Conservation (phyloP, 2,888 invertebrate genomes). For the Zootermopsis nevadensis region DNA sequence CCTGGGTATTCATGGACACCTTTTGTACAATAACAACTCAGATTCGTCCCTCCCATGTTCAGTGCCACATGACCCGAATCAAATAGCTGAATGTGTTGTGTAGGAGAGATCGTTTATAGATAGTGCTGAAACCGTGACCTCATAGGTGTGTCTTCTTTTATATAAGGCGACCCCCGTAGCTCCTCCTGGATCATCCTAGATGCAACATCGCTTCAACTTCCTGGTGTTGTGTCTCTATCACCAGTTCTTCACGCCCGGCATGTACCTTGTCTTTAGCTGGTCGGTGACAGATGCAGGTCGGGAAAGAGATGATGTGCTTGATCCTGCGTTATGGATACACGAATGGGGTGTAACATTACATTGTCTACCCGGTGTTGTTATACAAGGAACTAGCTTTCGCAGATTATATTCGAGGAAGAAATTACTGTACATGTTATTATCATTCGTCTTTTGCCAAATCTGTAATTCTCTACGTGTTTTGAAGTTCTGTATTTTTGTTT, state of each 20-base stretch:
- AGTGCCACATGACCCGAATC: slow-evolving; percentile 17
- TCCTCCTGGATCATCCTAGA: slow-evolving; percentile 14
- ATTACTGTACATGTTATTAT: too few relatives aligned
- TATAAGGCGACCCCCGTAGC: slow-evolving; percentile 15
- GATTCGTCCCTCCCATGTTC: background rate
- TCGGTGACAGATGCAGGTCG: background rate
- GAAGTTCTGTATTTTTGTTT: too few relatives aligned
- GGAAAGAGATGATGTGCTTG: background rate
- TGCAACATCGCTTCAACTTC: slow-evolving; percentile 1
- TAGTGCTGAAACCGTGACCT: background rate
- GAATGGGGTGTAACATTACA: background rate
- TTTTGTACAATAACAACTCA: background rate
- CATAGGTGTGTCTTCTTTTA: slow-evolving; percentile 21
- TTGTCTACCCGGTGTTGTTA: background rate
- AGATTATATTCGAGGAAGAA: too few relatives aligned
- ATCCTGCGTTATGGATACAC: background rate
- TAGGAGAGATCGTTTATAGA: background rate
- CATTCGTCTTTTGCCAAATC: too few relatives aligned
- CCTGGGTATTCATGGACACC: background rate
- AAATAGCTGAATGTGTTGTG: background rate
- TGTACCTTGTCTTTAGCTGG: slow-evolving; percentile 8
- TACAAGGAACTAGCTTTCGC: background rate
- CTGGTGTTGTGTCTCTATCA: slow-evolving; percentile 2
- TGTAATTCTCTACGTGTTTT: too few relatives aligned
- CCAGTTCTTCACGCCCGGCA: background rate